phyloP scores from a whole-genome alignment of 2,888 invertebrate genomes.

The Dysmachus trigonus region DNA sequence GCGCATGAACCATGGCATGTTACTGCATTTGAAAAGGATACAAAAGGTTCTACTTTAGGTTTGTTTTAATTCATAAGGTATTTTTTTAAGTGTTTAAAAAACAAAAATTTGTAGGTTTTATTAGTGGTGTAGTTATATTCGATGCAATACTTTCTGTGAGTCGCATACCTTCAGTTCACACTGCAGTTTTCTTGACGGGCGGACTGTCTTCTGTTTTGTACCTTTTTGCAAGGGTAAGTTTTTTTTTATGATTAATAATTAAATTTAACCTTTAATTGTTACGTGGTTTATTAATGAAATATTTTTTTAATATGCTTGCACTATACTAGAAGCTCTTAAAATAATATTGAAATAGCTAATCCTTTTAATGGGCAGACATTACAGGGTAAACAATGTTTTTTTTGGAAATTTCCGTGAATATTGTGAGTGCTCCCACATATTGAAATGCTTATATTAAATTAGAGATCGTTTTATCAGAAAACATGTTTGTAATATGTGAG shows the following conservation, averaged over 20 bases:
- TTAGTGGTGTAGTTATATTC: conserved; percentile 58
- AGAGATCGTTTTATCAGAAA: too few relatives aligned
- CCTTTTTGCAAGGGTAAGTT: conserved; percentile 72
- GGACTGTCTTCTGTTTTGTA: conserved; percentile 74
- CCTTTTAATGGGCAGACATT: too few relatives aligned
- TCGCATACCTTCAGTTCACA: conserved; percentile 58
- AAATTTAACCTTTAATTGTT: background rate
- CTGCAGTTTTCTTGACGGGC: conserved; percentile 64
- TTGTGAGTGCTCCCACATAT: too few relatives aligned
- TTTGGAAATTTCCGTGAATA: too few relatives aligned
- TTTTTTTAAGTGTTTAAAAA: background rate
- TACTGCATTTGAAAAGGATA: conserved; percentile 56
- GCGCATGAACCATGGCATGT: conserved; percentile 71
- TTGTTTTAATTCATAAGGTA: conserved; percentile 53
- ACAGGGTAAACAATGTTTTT: too few relatives aligned
- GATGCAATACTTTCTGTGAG: conserved; percentile 56
- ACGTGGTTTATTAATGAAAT: background rate
- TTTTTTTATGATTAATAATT: background rate
- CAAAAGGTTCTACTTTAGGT: conserved; percentile 52
- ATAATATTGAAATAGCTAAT: too few relatives aligned
- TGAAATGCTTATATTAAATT: too few relatives aligned
- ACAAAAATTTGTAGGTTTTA: conserved; percentile 52
- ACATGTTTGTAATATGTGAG: too few relatives aligned
- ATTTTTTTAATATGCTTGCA: too few relatives aligned
- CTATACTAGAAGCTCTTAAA: too few relatives aligned